Percentiles rank a stretch among this genome's conserved stretches.
Evolutionary conservation across 1,140 invertebrate genomes (phyloP).

Genomic region (Cydia splendana): DNA sequence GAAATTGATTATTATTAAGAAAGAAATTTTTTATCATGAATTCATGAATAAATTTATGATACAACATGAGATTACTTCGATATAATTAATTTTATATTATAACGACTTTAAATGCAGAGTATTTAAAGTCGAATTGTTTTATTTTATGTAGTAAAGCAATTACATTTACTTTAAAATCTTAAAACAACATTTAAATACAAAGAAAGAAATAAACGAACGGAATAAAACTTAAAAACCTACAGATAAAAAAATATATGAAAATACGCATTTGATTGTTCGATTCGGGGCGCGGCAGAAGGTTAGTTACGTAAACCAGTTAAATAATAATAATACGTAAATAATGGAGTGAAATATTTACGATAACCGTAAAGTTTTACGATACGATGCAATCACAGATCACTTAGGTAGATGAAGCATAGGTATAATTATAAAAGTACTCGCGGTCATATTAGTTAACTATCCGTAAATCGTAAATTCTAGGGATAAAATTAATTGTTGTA

Average conservation of each 20-base stretch:
- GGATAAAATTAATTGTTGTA: too few relatives aligned
- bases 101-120: too few relatives aligned
- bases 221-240: too few relatives aligned
- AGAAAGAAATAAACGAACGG: too few relatives aligned
- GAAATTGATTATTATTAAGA: slow-evolving; percentile 33
- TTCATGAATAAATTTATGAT: not conserved
- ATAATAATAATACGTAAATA: slow-evolving; percentile 9
- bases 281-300: slow-evolving; percentile 7
- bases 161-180: not conserved
- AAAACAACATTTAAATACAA: not conserved
- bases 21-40: not conserved
- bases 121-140: not conserved
- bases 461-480: too few relatives aligned
- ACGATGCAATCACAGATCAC: not conserved
- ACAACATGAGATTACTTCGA: not conserved
- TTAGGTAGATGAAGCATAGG: not conserved
- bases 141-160: not conserved
- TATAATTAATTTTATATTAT: not conserved
- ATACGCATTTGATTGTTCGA: slow-evolving; percentile 12
- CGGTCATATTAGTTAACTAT: too few relatives aligned
- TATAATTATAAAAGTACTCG: not conserved
- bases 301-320: slow-evolving; percentile 28
- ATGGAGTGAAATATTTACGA: slow-evolving; percentile 24
- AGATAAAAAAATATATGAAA: too few relatives aligned
- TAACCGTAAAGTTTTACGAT: slow-evolving; percentile 32